A percentile compares a stretch with the other conserved stretches of the same genome.
These are phyloP conservation scores for Macropus fuliginosus DNA, from an alignment of 2,797 vertebrate genomes.

Conservation along the genomic window DNA sequence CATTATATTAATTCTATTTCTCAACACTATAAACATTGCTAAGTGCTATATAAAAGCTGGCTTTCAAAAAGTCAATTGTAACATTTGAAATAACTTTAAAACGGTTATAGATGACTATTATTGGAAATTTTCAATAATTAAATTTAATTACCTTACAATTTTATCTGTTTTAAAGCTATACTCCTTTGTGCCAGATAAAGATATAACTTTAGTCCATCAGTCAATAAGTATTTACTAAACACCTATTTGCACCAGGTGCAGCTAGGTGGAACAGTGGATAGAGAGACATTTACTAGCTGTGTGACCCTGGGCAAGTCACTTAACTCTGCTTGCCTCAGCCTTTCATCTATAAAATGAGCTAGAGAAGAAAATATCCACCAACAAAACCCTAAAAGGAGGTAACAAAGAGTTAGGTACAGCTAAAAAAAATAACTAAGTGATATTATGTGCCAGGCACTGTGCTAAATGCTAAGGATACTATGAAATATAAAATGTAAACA, in stretches of 20 bases:
- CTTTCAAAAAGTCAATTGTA: neutral
- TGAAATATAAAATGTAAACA: neutral
- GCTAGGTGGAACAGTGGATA: neutral
- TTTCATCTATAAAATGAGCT: neutral
- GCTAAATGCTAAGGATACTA: neutral
- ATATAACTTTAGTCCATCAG: neutral
- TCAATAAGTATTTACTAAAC: neutral
- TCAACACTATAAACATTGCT: neutral
- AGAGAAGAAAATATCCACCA: neutral
- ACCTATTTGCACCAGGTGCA: neutral
- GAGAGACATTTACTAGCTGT: neutral
- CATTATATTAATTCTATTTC: neutral
- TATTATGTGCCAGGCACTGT: neutral
- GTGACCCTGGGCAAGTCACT: neutral
- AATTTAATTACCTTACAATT: neutral
- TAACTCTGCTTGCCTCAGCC: neutral
- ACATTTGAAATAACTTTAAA: neutral
- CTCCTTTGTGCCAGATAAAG: neutral
- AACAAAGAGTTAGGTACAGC: neutral
- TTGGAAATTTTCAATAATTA: neutral
- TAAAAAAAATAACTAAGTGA: neutral
- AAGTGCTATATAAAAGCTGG: neutral
- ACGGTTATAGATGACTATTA: neutral
- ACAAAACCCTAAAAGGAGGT: neutral
- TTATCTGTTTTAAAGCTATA: neutral